phyloP scores from a whole-genome alignment of 2,888 invertebrate genomes.

The Hyposoter dolosus region DNA sequence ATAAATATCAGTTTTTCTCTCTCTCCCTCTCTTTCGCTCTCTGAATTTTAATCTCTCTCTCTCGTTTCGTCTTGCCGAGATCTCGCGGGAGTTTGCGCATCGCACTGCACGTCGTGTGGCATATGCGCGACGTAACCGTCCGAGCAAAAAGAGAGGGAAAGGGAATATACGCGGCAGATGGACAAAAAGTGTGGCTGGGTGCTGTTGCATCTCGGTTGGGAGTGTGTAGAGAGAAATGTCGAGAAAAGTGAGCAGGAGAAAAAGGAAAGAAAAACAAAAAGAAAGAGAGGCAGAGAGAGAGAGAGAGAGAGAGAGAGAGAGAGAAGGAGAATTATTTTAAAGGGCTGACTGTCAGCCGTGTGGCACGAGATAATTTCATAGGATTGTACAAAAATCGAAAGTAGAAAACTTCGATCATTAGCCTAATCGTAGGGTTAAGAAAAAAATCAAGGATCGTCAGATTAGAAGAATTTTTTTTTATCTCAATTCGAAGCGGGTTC shows the following conservation, averaged over 20 bases:
- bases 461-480: slow-evolving; percentile 16
- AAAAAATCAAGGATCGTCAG: slow-evolving; percentile 4
- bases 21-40: slow-evolving; percentile 5
- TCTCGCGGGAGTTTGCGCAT: slow-evolving; percentile 59
- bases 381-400: slow-evolving; percentile 11
- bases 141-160: slow-evolving; percentile 71
- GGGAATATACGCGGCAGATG: slow-evolving; percentile 57
- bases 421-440: slow-evolving; percentile 58
- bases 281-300: no score
- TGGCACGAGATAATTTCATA: slow-evolving; percentile 72
- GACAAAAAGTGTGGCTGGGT: slow-evolving; percentile 64
- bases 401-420: slow-evolving; percentile 63
- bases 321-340: slow-evolving; percentile 55
- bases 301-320: slow-evolving; percentile 26
- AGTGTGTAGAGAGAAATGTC: slow-evolving; percentile 27
- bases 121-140: slow-evolving; percentile 78
- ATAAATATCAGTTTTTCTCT: neutral
- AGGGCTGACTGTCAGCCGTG: slow-evolving; percentile 63
- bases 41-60: neutral
- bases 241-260: slow-evolving; percentile 32
- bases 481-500: slow-evolving; percentile 44
- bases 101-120: slow-evolving; percentile 77
- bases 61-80: slow-evolving; percentile 46
- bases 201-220: slow-evolving; percentile 50
- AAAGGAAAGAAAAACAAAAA: slow-evolving; percentile 2